phyloP scores from a whole-genome alignment of 2,888 invertebrate genomes.

The Ichneumoninae sp. region DNA sequence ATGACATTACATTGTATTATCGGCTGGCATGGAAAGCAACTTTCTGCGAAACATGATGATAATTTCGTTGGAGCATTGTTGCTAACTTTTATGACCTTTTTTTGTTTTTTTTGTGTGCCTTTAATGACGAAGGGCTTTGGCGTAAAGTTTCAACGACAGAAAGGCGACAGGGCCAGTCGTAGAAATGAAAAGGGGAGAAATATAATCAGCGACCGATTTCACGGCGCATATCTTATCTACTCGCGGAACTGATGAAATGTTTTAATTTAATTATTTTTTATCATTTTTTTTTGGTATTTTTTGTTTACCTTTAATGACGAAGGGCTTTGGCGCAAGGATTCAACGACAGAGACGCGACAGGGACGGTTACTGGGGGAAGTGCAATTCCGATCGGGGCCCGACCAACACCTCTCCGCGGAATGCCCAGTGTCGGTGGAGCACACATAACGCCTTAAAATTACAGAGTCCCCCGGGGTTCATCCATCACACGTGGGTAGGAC shows the following conservation, averaged over 20 bases:
- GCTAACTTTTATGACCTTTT: too few relatives aligned
- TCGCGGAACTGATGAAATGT: too few relatives aligned
- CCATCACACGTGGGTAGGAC: conserved; percentile 77
- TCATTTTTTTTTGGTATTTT: neutral
- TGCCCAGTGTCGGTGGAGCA: conserved; percentile 77
- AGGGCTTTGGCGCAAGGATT: conserved; percentile 2
- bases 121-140: too few relatives aligned
- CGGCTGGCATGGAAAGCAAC: too few relatives aligned
- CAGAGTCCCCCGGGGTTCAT: conserved; percentile 81
- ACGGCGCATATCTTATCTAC: conserved; percentile 7
- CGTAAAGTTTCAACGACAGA: too few relatives aligned
- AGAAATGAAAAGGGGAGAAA: conserved; percentile 78
- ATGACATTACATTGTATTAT: too few relatives aligned
- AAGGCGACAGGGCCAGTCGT: conserved; percentile 70
- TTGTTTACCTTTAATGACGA: neutral
- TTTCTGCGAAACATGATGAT: too few relatives aligned
- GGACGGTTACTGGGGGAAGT: conserved; percentile 36
- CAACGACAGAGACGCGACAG: conserved; percentile 5
- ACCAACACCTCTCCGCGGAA: conserved; percentile 60
- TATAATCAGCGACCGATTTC: conserved; percentile 74
- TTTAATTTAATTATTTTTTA: neutral
- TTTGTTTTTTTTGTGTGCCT: neutral
- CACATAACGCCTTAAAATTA: conserved; percentile 83
- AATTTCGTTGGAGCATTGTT: too few relatives aligned
- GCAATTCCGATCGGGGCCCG: conserved; percentile 28